Conservation (phyloP, 2,797 vertebrate genomes). For the Helarctos malayanus region DNA sequence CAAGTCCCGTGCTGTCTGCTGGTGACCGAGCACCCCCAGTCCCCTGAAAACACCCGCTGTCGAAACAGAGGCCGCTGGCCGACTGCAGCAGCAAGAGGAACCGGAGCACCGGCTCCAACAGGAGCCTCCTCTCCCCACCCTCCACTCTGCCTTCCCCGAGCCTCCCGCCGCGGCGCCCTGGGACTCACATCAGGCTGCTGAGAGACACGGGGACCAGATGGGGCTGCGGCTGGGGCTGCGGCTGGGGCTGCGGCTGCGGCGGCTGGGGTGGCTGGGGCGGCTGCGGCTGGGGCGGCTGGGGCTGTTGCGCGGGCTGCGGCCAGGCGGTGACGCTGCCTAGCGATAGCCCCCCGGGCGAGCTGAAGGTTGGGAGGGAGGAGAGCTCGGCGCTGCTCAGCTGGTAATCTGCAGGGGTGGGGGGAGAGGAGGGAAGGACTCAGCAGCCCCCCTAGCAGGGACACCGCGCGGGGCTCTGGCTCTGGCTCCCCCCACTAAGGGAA, state of each 20-base stretch:
- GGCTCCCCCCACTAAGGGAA: not conserved
- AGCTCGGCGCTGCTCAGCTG: constrained; percentile 98
- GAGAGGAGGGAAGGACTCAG: not conserved
- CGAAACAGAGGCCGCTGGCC: not conserved
- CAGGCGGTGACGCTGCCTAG: constrained; percentile 96
- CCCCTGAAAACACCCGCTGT: constrained; percentile 34
- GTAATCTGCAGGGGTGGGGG: constrained; percentile 92
- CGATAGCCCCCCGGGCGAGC: constrained; percentile 94
- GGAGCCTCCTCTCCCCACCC: not conserved
- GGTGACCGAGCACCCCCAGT: not conserved
- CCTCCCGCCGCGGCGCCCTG: not conserved
- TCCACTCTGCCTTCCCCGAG: no score
- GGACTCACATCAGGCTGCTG: constrained; percentile 96
- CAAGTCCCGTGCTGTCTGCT: not conserved
- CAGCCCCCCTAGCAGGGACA: not conserved
- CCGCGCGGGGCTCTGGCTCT: no score
- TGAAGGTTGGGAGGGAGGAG: constrained; percentile 96
- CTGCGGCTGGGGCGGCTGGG: constrained; percentile 80
- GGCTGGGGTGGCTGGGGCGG: constrained; percentile 92
- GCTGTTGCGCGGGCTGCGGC: constrained; percentile 90
- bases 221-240: constrained; percentile 89
- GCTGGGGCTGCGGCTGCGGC: constrained; percentile 85
- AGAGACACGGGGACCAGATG: constrained; percentile 95
- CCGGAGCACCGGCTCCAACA: not conserved
- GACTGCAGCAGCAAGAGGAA: not conserved